A percentile compares a stretch with the other conserved stretches of the same genome.
phyloP scores from a whole-genome alignment of 1,140 invertebrate species.

The Ptiloglossa arizonensis region DNA sequence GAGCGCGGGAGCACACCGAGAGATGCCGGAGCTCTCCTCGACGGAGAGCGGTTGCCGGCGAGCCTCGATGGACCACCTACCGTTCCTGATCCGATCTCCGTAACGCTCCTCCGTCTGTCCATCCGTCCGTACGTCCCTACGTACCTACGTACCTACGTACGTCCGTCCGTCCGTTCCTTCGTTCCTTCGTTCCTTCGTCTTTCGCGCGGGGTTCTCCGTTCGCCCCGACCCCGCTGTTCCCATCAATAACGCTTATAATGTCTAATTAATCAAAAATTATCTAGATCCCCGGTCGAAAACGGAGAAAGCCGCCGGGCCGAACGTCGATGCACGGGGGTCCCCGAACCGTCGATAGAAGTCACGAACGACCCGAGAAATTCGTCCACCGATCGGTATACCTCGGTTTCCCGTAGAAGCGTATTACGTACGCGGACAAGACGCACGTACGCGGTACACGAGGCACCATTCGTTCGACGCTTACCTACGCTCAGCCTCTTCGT shows the following conservation, averaged over 20 bases:
- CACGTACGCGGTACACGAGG: neutral
- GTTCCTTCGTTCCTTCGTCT: conserved; percentile 53
- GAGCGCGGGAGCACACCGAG: conserved; percentile 26
- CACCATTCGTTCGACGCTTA: conserved; percentile 9
- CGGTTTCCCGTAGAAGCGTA: no score
- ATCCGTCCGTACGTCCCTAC: conserved; percentile 63
- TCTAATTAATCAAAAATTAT: conserved; percentile 82
- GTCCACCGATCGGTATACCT: no score
- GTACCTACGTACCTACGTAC: no score
- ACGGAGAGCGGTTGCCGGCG: conserved; percentile 62
- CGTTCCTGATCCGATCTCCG: conserved; percentile 80
- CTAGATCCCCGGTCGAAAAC: conserved; percentile 71
- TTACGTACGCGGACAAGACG: no score
- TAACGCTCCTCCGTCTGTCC: conserved; percentile 76
- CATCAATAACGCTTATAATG: conserved; percentile 81
- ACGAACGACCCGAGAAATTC: conserved; percentile 14
- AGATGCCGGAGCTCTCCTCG: conserved; percentile 44
- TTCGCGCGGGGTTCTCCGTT: conserved; percentile 41
- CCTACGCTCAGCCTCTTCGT: conserved; percentile 28
- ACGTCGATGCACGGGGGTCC: neutral
- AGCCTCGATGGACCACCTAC: conserved; percentile 80
- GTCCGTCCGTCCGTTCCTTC: conserved; percentile 63
- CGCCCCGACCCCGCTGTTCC: conserved; percentile 71
- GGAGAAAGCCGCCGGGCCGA: conserved; percentile 18
- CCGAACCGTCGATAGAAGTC: conserved; percentile 28